Base-by-base conservation (phyloP, 2,797 vertebrate species). In the Melopsittacus undulatus region DNA sequence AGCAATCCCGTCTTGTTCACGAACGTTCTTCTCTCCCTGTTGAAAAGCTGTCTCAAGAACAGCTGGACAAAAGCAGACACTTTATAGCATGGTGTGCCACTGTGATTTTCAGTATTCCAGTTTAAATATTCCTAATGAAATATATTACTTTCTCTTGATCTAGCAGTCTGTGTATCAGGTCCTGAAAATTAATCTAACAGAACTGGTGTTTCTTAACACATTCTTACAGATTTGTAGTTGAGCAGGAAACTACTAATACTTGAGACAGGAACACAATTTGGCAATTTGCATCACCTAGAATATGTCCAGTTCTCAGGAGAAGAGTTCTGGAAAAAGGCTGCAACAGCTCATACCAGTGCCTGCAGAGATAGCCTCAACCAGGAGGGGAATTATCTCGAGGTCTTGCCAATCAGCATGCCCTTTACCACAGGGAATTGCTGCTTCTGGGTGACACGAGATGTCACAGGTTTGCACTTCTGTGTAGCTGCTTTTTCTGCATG, bases 321-420 rank as follows among this genome's bases (percentile, higher is more conserved):
- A 21, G 16, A 56, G 57, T 7, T 26, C 45, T 0, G 0, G n/a
- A 62, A 20, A 40, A 57, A 64, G 34, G 36, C 0, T 68, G 74
- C 49, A 59, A 46, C 57, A 49, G 2, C 57, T 92, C 66, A 13
- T 26, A 59, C 6, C 0, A 0, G 29, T 29, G 24, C 36, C 46
- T 8, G 3, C 30, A 59, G 64, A 57, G 23, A 43, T 1, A 9
- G 10, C 63, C 63, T 27, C 30, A 69, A 11, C 24, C n/a, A 61
- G 63, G 27, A 64, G 8, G 1, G 18, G 36, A 68, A 61, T 81
- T 45, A 78, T 48, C 78, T 83, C 1, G 0, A 43, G 75, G 66
- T 59, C 49, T 68, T 87, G 89, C 52, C 90, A 66, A 17, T 75
- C 75, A 66, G 68, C 68, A 10, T 2, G 12, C 66, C 7, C 67